These are phyloP conservation scores for Megaceryle alcyon DNA, from an alignment of 2,797 vertebrate species.

Conservation along the genomic window DNA sequence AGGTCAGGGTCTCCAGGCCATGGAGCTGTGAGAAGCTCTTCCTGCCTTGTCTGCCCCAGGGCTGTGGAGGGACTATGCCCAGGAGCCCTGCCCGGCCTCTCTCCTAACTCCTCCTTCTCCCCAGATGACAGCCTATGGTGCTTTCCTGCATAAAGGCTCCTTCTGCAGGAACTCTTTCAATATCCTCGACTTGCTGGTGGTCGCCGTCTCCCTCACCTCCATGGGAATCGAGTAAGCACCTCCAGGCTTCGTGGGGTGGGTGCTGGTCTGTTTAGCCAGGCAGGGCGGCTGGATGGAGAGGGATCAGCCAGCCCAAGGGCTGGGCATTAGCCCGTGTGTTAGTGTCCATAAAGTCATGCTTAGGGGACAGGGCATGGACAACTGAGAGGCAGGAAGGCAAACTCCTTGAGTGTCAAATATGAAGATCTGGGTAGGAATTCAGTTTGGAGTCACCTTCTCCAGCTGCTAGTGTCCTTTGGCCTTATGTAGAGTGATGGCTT, in stretches of 20 bases:
- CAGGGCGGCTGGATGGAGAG: not conserved
- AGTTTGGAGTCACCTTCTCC: not conserved
- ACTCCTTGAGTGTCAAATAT: not conserved
- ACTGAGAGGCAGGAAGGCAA: not conserved
- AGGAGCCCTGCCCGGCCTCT: not conserved
- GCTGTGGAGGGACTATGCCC: not conserved
- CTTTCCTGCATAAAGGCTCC: slow-evolving; percentile 95
- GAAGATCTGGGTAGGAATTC: not conserved
- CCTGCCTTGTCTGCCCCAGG: not conserved
- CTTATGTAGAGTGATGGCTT: not conserved
- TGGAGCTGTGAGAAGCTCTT: not conserved
- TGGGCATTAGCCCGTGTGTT: not conserved
- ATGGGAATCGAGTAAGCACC: slow-evolving; percentile 93
- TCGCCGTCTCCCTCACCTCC: slow-evolving; percentile 94
- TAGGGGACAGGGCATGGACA: not conserved
- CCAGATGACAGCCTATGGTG: slow-evolving; percentile 96
- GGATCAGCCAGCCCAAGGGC: not conserved
- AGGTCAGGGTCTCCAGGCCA: not conserved
- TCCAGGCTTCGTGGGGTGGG: not conserved
- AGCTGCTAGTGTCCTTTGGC: not conserved
- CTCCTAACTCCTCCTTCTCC: not conserved
- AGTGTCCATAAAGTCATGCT: fast-evolving
- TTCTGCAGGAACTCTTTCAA: slow-evolving; percentile 99
- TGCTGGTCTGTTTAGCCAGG: not conserved
- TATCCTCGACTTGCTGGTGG: slow-evolving; percentile 96